Evolutionary conservation across 2,113 vertebrate species (phyloP), one percentile per base, ranked within the genome.

Genomic region (Menura novaehollandiae): DNA sequence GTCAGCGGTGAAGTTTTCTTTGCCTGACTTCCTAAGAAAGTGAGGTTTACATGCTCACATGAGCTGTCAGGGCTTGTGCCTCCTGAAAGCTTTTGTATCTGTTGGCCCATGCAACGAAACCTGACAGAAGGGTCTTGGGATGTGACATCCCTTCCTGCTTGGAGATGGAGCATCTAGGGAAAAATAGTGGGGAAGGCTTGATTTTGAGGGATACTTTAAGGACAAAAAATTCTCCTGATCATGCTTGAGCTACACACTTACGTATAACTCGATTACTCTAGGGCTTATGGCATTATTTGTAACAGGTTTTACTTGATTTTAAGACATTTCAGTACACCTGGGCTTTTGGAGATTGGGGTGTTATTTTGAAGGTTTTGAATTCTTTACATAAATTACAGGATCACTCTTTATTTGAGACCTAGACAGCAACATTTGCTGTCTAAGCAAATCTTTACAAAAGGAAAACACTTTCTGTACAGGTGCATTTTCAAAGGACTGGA

Each of bases 1-100:
- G 39, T 93, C 88, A 88, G 23, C 6, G 52, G 21, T 35, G 64
- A 51, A 76, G 55, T 41, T 85, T 80, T 62, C 35, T 71, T 84
- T 84, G 78, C 72, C 56, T 77, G 75, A 60, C 27, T 92, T 86
- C 59, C 67, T 52, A 53, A 80, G 75, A 80, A 76, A 86, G 53
- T 0, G 7, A 85, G 58, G 16, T 64, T 92, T 92, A 17, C 32
- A 18, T 0, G 10, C 35, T 75, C 11, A 6, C 14, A 11, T 85
- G 53, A 91, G 28, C 73, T 49, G 53, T 46, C 58, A 39, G 41
- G 19, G 35, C 44, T 72, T 43, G 62, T 82, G 21, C 53, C 78
- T 89, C 35, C 47, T 52, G 23, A 60, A 62, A 76, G 33, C 33
- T 83, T 79, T 44, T 60, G 9, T 41, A 30, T 56, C 43, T 68